Evolutionary conservation across 2,113 vertebrate species (phyloP).

Genomic region (Cephalopholis sonnerati): DNA sequence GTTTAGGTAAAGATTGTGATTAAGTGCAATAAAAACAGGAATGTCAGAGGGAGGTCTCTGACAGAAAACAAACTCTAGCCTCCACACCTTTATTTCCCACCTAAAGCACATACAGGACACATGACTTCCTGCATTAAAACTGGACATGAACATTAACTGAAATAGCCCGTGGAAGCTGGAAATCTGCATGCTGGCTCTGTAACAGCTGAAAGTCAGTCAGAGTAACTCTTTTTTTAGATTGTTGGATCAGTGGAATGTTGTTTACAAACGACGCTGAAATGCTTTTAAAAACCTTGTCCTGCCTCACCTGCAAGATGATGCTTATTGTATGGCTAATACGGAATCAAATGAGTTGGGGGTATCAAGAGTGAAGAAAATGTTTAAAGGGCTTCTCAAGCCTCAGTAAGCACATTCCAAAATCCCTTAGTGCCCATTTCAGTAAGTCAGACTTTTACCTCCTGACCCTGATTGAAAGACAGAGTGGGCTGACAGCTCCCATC

Average conservation of each 20-base stretch:
- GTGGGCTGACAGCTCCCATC: slow-evolving; percentile 25
- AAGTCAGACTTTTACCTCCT: neutral
- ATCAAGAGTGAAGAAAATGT: neutral
- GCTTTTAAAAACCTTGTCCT: neutral
- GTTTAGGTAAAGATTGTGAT: neutral
- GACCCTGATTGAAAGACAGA: slow-evolving; percentile 26
- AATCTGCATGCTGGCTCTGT: neutral
- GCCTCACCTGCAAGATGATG: neutral
- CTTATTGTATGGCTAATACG: neutral
- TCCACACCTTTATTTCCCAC: neutral
- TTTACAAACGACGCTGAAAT: neutral
- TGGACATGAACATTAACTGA: neutral
- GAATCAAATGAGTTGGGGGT: neutral
- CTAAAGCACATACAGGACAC: neutral
- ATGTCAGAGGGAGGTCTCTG: neutral
- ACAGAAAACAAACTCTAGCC: neutral
- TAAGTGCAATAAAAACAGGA: neutral
- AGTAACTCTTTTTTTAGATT: neutral
- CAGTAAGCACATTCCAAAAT: neutral
- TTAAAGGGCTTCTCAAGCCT: neutral
- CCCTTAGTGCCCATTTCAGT: neutral
- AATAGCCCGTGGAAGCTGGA: neutral
- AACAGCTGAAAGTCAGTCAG: neutral
- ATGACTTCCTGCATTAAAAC: neutral
- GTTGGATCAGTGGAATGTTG: neutral